Percentiles rank a stretch among this genome's conserved stretches.
phyloP scores from a whole-genome alignment of 2,113 vertebrate genomes.

The Oenanthe oenanthe region DNA sequence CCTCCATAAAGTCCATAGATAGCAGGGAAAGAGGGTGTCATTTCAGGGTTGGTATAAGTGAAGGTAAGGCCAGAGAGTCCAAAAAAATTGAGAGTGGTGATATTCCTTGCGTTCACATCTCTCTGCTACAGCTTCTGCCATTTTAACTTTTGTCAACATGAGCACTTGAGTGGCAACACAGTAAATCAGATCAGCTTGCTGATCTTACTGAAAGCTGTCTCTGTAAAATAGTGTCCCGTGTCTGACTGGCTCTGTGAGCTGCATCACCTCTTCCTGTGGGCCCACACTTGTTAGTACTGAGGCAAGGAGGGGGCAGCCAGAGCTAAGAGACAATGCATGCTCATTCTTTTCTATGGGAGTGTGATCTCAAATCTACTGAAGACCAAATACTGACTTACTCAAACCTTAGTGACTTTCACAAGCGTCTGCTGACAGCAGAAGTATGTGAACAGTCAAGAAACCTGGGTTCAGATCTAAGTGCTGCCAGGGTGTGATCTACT shows the following conservation, averaged over 20 bases:
- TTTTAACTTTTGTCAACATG: neutral
- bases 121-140: neutral
- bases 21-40: neutral
- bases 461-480: neutral
- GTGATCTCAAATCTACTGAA: neutral
- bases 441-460: neutral
- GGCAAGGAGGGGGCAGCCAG: neutral
- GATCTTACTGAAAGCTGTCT: neutral
- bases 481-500: neutral
- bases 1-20: neutral
- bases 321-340: neutral
- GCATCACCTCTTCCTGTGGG: neutral
- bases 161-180: neutral
- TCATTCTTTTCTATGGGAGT: neutral
- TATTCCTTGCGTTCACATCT: neutral
- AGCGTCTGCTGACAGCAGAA: neutral
- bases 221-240: neutral
- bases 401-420: neutral
- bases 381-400: neutral
- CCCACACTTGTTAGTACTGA: neutral
- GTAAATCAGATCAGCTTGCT: neutral
- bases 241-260: neutral
- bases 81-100: neutral
- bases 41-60: neutral
- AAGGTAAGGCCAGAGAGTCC: neutral